Conservation (phyloP, 2,797 vertebrate genomes). For the Chrysocyon brachyurus region DNA sequence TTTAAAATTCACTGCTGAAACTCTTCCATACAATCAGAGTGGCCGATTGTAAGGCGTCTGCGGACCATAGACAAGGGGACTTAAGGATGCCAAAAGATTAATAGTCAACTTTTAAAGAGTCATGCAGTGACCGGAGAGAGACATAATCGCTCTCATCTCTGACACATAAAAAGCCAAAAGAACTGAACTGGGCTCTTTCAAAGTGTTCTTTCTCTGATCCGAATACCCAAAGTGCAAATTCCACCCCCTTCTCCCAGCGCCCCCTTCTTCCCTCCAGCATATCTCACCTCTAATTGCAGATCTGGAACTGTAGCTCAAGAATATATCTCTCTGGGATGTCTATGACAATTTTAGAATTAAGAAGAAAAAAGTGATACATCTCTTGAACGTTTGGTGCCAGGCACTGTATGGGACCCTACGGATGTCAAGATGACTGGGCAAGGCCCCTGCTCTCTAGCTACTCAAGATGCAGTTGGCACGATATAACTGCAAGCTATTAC, state of each 20-base stretch:
- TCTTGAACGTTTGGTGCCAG: constrained; percentile 13
- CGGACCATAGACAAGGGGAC: background rate
- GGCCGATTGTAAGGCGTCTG: background rate
- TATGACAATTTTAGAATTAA: constrained; percentile 60
- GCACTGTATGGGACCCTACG: background rate
- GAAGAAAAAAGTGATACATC: constrained; percentile 58
- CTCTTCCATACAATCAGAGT: background rate
- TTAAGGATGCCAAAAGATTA: background rate
- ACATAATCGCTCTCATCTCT: background rate
- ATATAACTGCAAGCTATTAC: background rate
- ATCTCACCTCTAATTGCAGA: constrained; percentile 62
- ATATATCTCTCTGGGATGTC: background rate
- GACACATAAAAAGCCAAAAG: background rate
- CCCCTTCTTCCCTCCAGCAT: background rate
- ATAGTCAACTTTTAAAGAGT: background rate
- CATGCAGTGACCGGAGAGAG: background rate
- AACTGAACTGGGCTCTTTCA: background rate
- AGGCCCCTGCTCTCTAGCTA: background rate
- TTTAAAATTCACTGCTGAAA: background rate
- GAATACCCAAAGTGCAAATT: background rate
- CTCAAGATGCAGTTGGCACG: background rate
- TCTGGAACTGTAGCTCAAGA: background rate
- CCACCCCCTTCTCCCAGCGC: background rate
- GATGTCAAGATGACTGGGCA: background rate
- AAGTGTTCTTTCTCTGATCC: background rate